Base-by-base conservation (phyloP, 2,113 vertebrate genomes). In the Vicugna pacos region DNA sequence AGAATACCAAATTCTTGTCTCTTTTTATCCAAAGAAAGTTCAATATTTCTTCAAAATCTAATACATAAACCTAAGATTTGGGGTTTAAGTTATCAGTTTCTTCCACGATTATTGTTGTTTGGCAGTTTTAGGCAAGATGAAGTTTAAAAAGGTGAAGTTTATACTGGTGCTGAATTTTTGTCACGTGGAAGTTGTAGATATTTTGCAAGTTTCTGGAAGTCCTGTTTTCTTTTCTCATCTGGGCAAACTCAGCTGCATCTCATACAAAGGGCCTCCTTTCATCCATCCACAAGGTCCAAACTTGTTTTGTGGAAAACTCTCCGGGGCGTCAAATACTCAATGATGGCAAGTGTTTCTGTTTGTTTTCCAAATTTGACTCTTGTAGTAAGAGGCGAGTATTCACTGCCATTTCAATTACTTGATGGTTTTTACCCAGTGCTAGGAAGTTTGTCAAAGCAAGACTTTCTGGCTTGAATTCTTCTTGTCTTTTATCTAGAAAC, bases 391-490 rank as follows among this genome's bases (percentile, higher is more conserved):
- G 22, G 16, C 26, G 84, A 85, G 32, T 32, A 42, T 35, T 64
- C n/a, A 52, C 26, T 94, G 60, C 12, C 67, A 28, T 92, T 94
- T 91, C 14, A 72, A 5, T 92, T 58, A 79, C 83, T 42, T 42
- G 35, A 32, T n/a, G 35, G 19, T 13, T 72, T 91, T 83, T 20
- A 64, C 32, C n/a, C 30, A 20, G 64, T 14, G 56, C 83, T 65
- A 17, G 54, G 46, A 48, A 42, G n/a, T 65, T 56, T 89, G 46
- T 64, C 30, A 26, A 72, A 93, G 86, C 50, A 14, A 82, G 65
- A 50, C 54, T 60, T 84, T 58, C 82, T 93, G 87, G 30, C 30
- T 92, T 56, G 64, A 69, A 38, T 93, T 93, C 35, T 87, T 42
- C 48, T 48, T 60, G 69, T 60, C 42, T 94, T 88, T 90, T 46